Evolutionary conservation across 1,140 invertebrate species (phyloP).

Genomic region (Zelostemma sp.): DNA sequence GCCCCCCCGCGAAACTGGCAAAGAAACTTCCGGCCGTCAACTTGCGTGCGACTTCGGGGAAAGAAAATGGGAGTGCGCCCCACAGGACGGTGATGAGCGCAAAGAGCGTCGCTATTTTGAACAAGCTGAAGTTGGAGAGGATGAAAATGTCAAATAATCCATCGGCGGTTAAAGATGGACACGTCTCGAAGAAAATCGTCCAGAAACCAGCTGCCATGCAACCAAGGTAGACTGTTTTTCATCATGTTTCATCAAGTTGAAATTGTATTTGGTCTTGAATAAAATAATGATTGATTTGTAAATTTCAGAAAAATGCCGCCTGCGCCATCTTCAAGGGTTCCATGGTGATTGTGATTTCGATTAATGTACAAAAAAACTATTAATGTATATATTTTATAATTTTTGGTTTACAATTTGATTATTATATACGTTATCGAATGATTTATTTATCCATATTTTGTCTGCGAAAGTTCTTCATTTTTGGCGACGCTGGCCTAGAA

Average conservation of each 20-base stretch:
- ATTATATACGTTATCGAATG: constrained; percentile 5
- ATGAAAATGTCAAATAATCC: constrained; percentile 29
- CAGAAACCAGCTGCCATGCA: no score
- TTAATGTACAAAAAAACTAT: constrained; percentile 1
- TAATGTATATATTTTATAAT: neutral
- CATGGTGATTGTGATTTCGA: constrained; percentile 9
- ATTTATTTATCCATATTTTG: neutral
- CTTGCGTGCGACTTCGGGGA: constrained; percentile 32
- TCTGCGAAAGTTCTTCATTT: constrained; percentile 18
- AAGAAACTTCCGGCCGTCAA: constrained; percentile 24
- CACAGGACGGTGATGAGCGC: constrained; percentile 55
- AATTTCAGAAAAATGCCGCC: constrained; percentile 27
- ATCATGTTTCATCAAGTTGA: no score
- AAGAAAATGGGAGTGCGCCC: constrained; percentile 59
- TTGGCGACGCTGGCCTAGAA: constrained; percentile 30
- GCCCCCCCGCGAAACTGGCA: constrained; percentile 54
- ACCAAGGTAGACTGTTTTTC: no score
- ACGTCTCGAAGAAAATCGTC: neutral
- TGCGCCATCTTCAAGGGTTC: constrained; percentile 21
- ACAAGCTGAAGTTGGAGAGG: constrained; percentile 58
- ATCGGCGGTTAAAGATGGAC: constrained; percentile 2
- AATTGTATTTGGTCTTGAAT: no score
- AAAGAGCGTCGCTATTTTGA: constrained; percentile 63
- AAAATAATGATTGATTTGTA: no score
- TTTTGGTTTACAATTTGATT: neutral